Conservation (phyloP, 2,888 invertebrate species). For the Lycia hirtaria region DNA sequence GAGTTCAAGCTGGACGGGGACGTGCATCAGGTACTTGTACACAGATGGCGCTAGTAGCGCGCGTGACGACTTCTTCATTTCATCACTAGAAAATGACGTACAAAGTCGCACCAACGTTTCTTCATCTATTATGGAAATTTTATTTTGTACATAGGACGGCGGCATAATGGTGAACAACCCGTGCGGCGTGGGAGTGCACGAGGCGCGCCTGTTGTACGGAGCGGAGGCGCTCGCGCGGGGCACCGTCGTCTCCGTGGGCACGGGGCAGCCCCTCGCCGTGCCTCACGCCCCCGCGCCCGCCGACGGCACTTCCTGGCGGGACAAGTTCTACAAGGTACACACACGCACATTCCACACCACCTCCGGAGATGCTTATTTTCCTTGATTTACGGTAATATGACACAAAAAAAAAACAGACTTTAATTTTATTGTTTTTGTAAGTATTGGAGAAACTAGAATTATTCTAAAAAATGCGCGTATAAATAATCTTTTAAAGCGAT, state of each 20-base stretch:
- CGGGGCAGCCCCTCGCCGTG: conserved; percentile 83
- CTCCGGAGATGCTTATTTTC: too few species aligned
- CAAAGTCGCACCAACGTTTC: too few species aligned
- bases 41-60: too few species aligned
- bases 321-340: conserved; percentile 90
- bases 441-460: too few species aligned
- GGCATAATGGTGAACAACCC: conserved; percentile 96
- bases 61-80: too few species aligned
- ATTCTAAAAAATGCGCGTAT: too few species aligned
- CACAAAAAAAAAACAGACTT: too few species aligned
- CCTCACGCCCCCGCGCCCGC: conserved; percentile 30
- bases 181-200: conserved; percentile 94
- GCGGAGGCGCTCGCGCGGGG: conserved; percentile 86
- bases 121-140: too few species aligned
- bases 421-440: too few species aligned
- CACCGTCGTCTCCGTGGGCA: conserved; percentile 94
- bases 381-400: too few species aligned
- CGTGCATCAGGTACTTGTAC: conserved; percentile 87
- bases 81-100: too few species aligned
- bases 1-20: conserved; percentile 90
- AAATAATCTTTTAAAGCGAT: too few species aligned
- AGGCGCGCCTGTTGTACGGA: conserved; percentile 94
- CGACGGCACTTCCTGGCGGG: conserved; percentile 87
- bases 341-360: conserved; percentile 50
- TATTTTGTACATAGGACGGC: conserved; percentile 89